Base-by-base conservation (phyloP, 2,113 vertebrate species). In the Chelonoidis abingdonii region DNA sequence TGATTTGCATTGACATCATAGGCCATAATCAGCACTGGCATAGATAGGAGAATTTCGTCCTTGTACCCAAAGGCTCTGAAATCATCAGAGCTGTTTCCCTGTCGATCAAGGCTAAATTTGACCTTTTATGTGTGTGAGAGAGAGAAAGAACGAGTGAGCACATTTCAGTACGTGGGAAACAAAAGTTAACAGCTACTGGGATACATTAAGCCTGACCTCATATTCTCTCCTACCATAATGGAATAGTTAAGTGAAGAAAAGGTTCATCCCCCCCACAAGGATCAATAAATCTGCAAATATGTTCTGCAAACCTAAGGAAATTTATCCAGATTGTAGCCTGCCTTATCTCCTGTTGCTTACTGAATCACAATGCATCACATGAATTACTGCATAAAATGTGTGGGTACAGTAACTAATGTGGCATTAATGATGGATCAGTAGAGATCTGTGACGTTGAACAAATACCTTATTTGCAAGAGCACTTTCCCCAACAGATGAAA, bases 271-370 rank as follows among this genome's bases (percentile, higher is more conserved):
- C 3, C 29, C 44, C 8, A 79, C 57, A 84, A 94, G 95, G 93
- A 94, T 83, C 96, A 97, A 94, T 95, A 95, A 93, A 97, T 97
- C 96, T 97, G 96, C 96, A 96, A 97, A 97, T 86, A 96, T 79
- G 17, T 96, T 97, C 95, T 97, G 97, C 96, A 97, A 88, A 97
- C 90, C 95, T 95, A 78, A 95, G 96, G 95, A 93, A 95, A 94
- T 95, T 94, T 95, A 95, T 95, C 93, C 96, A 97, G 94, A 96
- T 95, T 97, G 97, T 78, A 95, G 95, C 94, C 97, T 97, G 97
- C 97, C 97, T 97, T 97, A 97, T 97, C 97, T 97, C 96, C 92
- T 79, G 79, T 96, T 96, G 47, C 92, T 95, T 76, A 53, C 93
- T 97, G 93, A 97, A 96, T 95, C 92, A 92, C 79, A 78, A 5